phyloP scores from a whole-genome alignment of 1,140 invertebrate species.

The Nasonia vitripennis region DNA sequence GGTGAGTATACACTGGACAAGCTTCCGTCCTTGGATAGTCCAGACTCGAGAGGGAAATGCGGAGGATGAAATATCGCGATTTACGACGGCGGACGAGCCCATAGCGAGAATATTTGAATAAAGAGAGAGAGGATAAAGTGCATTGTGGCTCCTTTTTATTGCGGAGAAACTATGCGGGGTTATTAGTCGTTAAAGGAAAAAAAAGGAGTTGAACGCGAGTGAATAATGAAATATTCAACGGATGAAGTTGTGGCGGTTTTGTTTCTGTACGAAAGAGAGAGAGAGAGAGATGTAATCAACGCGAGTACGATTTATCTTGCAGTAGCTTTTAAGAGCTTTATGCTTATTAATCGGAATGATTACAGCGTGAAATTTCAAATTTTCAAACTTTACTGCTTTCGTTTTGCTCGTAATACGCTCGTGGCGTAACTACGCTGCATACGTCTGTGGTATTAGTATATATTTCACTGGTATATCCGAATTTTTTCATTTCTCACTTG shows the following conservation, averaged over 20 bases:
- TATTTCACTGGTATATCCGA: too few relatives aligned
- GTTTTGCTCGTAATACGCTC: neutral
- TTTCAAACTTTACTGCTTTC: neutral
- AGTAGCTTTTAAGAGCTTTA: neutral
- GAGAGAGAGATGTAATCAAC: neutral
- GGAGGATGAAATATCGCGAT: conserved; percentile 12
- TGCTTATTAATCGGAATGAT: conserved; percentile 14
- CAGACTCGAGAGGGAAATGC: neutral
- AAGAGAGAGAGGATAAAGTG: conserved; percentile 18
- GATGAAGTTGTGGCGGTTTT: neutral
- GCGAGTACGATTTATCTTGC: neutral
- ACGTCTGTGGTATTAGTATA: too few relatives aligned
- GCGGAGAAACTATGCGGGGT: conserved; percentile 4
- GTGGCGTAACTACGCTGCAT: too few relatives aligned
- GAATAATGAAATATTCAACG: conserved; percentile 14
- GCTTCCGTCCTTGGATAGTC: conserved; percentile 8
- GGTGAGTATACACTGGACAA: neutral
- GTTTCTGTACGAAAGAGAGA: neutral
- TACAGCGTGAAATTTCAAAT: neutral
- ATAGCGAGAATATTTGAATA: conserved; percentile 24
- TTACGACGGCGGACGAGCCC: conserved; percentile 11
- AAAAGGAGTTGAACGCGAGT: neutral
- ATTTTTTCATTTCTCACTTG: too few relatives aligned
- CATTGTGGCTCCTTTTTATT: conserved; percentile 8
- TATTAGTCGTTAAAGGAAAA: conserved; percentile 29